phyloP scores from a whole-genome alignment of 2,888 invertebrate genomes.

The Tubulanus polymorphus region DNA sequence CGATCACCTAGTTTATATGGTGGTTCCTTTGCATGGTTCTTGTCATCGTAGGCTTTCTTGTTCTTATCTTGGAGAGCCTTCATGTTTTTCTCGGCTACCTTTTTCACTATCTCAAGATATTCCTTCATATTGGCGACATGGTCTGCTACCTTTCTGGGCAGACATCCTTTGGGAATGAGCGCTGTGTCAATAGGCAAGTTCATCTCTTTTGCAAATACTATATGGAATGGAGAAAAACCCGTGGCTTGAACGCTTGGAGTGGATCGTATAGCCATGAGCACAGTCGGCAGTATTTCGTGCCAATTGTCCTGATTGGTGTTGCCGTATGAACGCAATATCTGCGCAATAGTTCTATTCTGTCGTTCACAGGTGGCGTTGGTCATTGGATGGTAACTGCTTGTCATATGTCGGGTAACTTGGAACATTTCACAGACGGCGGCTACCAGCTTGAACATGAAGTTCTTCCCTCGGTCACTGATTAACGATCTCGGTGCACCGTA shows the following conservation, averaged over 20 bases:
- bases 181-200: constrained; percentile 15
- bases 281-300: constrained; percentile 15
- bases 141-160: constrained; percentile 1
- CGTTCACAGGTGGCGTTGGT: constrained; percentile 20
- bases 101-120: constrained; percentile 11
- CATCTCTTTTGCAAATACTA: constrained; percentile 17
- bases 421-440: constrained; percentile 21
- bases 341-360: constrained; percentile 15
- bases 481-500: constrained; percentile 20
- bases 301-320: constrained; percentile 18
- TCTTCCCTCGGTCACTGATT: constrained; percentile 19
- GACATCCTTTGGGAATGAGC: constrained; percentile 12
- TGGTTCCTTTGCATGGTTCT: constrained; percentile 12
- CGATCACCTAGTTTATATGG: constrained; percentile 10
- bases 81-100: constrained; percentile 9
- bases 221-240: constrained; percentile 16
- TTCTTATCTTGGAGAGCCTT: constrained; percentile 1
- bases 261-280: constrained; percentile 23
- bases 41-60: constrained; percentile 10
- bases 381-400: constrained; percentile 22
- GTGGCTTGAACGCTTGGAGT: constrained; percentile 16
- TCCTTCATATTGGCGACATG: constrained; percentile 11
- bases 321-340: constrained; percentile 16
- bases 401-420: constrained; percentile 16
- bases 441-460: constrained; percentile 23